Base-by-base conservation (phyloP, 2,797 vertebrate species). In the Brachyrhaphis roseni region DNA sequence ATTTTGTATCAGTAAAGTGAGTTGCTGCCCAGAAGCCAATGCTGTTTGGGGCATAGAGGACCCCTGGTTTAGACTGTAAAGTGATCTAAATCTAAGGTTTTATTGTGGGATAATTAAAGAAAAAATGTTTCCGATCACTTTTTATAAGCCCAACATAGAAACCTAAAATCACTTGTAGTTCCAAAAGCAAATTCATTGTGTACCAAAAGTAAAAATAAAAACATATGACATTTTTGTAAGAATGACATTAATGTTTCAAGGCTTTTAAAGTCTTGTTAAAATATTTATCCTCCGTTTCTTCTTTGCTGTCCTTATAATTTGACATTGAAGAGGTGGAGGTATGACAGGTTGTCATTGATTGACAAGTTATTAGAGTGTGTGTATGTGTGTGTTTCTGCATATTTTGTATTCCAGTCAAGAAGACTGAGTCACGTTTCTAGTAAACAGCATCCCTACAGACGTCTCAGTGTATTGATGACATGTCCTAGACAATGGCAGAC, bases 361-460 rank as follows among this genome's bases (percentile, higher is more conserved):
- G 1, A 26, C 1, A 66, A 51, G 41, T 12, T 47, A 46, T 77
- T 74, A 74, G 74, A 66, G 77, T 79, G 79, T 77, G 77, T 77
- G 78, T 55, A 71, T 72, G 76, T 81, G 76, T 78, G 82, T 76
- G 80, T 68, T 72, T 41, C 15, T 78, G 62, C 10, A 23, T 77
- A 39, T 81, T 79, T 86, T 23, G 34, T 66, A 81, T 91, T 90
- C 86, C 87, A 77, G 86, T 87, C 84, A 78, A 31, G 28, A 11
- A 79, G 36, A 72, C 84, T 83, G 91, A 90, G 89, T 93, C 91
- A 89, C 80, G 66, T 71, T 92, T 85, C 87, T 82, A 28, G 88
- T 86, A 92, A 91, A 84, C 71, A 18, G 4, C 66, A 23, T 78
- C 75, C 72, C 47, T 73, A 57, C 43, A 57, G 26, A 20, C 49